Conservation (phyloP, 2,113 vertebrate genomes). For the Talpa occidentalis region DNA sequence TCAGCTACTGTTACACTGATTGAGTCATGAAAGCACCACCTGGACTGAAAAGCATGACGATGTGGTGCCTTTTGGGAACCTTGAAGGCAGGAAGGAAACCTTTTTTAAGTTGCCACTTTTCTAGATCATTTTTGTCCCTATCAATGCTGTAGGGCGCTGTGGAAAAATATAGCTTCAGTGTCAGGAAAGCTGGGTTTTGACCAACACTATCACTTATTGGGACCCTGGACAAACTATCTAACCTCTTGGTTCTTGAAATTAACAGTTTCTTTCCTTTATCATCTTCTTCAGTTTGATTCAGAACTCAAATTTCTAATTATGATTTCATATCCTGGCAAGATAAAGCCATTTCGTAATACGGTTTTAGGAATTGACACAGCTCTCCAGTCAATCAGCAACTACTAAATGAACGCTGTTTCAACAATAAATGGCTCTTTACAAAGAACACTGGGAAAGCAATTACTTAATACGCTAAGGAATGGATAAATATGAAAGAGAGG, state of each 20-base stretch:
- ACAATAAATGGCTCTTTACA: conserved; percentile 16
- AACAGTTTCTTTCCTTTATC: neutral
- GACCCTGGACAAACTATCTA: conserved; percentile 3
- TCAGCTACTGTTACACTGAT: neutral
- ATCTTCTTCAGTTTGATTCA: conserved; percentile 15
- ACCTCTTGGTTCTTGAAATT: conserved; percentile 48
- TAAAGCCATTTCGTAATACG: neutral
- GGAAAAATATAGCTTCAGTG: neutral
- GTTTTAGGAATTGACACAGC: conserved; percentile 13
- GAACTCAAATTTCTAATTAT: conserved; percentile 21
- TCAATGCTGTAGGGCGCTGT: neutral
- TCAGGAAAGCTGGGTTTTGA: conserved; percentile 20
- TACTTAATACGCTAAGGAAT: neutral
- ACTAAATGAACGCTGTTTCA: neutral
- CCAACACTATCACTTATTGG: neutral
- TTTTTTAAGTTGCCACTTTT: neutral
- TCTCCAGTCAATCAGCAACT: neutral
- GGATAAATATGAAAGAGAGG: neutral
- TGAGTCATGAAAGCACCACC: neutral
- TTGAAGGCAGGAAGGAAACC: neutral
- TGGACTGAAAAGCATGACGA: neutral
- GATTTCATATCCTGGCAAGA: conserved; percentile 9
- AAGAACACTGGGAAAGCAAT: conserved; percentile 27
- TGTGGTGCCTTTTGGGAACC: neutral
- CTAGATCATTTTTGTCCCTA: neutral